Evolutionary conservation across 1,140 invertebrate species (phyloP).

Genomic region (Lepidostoma basale): DNA sequence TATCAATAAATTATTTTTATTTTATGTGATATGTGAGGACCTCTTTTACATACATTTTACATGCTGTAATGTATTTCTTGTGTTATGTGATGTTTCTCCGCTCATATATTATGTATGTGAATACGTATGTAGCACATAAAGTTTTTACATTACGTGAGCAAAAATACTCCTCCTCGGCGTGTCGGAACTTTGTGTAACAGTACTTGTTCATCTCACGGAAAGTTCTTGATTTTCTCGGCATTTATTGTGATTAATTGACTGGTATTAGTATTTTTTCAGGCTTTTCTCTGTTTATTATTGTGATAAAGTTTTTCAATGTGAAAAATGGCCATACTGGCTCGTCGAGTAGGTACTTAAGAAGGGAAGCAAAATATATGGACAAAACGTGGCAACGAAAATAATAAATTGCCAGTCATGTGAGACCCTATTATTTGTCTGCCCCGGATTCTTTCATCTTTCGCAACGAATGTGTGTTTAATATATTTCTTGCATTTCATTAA

Average conservation of each 20-base stretch:
- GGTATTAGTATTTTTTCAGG: slow-evolving; percentile 20
- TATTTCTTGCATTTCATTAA: no score
- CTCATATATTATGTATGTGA: no score
- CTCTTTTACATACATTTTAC: no score
- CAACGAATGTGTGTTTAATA: no score
- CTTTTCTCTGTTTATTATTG: slow-evolving; percentile 22
- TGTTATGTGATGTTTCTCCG: no score
- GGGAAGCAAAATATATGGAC: slow-evolving; percentile 4
- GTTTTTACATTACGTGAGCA: no score
- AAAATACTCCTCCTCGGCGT: background rate
- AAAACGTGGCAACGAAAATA: slow-evolving; percentile 8
- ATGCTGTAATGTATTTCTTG: background rate
- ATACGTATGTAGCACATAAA: no score
- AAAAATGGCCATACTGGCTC: slow-evolving; percentile 15
- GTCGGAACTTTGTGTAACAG: background rate
- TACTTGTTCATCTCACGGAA: slow-evolving; percentile 2
- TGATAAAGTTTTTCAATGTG: slow-evolving; percentile 28
- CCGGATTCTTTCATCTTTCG: no score
- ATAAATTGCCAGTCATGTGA: slow-evolving; percentile 12
- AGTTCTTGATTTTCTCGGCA: slow-evolving; percentile 20
- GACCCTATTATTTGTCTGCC: slow-evolving; percentile 6
- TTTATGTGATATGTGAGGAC: no score
- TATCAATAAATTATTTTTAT: no score
- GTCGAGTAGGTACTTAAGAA: slow-evolving; percentile 18
- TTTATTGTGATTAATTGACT: slow-evolving; percentile 28